These are phyloP conservation scores for Microtus ochrogaster DNA, from an alignment of 2,113 vertebrate genomes.

Conservation along the genomic window DNA sequence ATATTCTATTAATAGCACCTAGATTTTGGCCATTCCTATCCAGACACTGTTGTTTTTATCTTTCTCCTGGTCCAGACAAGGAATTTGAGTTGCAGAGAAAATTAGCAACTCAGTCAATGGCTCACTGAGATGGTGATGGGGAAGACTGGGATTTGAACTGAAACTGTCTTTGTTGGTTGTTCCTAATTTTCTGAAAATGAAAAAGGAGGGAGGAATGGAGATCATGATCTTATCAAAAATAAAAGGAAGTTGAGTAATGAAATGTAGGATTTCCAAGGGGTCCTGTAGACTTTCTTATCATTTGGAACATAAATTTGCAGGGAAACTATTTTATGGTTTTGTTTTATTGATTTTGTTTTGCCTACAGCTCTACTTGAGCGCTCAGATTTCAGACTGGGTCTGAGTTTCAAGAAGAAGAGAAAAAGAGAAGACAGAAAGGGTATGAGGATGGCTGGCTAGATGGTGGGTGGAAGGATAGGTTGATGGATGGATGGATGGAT, in stretches of 20 bases:
- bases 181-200: slow-evolving; percentile 21
- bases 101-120: background rate
- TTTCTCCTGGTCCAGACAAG: background rate
- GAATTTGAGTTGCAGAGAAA: background rate
- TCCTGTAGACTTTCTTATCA: background rate
- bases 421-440: background rate
- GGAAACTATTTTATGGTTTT: background rate
- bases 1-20: background rate
- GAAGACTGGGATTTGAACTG: slow-evolving; percentile 5
- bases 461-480: too few relatives aligned
- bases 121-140: background rate
- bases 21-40: background rate
- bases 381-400: background rate
- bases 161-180: background rate
- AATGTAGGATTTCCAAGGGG: background rate
- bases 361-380: background rate
- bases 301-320: background rate
- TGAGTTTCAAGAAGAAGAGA: background rate
- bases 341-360: background rate
- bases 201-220: background rate
- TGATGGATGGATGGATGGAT: background rate
- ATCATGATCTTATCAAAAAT: background rate
- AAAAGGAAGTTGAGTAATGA: background rate
- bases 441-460: too few relatives aligned
- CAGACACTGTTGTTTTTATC: background rate